Percentiles rank a stretch among this genome's conserved stretches.
These are phyloP conservation scores for Buceros bicornis DNA, from an alignment of 2,797 vertebrate genomes.

Conservation along the genomic window DNA sequence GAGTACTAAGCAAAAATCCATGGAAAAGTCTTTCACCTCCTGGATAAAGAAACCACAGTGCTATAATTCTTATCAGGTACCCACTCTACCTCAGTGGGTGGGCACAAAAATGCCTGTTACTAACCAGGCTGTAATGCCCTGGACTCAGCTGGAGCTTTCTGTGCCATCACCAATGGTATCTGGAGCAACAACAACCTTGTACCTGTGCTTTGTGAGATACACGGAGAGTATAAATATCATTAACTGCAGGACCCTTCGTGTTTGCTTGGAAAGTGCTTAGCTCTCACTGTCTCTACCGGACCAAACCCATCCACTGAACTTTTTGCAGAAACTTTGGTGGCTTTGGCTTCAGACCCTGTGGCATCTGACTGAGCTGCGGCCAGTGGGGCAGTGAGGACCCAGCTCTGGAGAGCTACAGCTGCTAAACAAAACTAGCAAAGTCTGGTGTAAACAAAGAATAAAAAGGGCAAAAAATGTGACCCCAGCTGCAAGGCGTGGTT, in stretches of 20 bases:
- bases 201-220: accelerated
- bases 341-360: background rate
- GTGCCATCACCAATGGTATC: accelerated
- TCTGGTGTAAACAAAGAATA: background rate
- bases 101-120: background rate
- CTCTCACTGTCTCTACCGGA: background rate
- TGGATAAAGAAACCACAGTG: accelerated
- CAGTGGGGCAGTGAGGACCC: background rate
- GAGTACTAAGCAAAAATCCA: background rate
- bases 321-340: background rate
- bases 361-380: background rate
- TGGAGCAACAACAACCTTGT: accelerated
- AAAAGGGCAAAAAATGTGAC: background rate
- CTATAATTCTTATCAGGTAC: background rate
- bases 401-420: background rate
- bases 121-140: background rate
- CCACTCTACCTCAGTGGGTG: too few species aligned
- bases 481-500: background rate
- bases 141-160: background rate
- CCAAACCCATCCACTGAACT: background rate
- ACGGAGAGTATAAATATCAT: background rate
- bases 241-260: background rate
- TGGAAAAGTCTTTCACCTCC: background rate
- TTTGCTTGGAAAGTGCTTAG: background rate
- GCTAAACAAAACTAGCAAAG: background rate